phyloP scores from a whole-genome alignment of 2,113 vertebrate genomes.

The Cephalopholis sonnerati region DNA sequence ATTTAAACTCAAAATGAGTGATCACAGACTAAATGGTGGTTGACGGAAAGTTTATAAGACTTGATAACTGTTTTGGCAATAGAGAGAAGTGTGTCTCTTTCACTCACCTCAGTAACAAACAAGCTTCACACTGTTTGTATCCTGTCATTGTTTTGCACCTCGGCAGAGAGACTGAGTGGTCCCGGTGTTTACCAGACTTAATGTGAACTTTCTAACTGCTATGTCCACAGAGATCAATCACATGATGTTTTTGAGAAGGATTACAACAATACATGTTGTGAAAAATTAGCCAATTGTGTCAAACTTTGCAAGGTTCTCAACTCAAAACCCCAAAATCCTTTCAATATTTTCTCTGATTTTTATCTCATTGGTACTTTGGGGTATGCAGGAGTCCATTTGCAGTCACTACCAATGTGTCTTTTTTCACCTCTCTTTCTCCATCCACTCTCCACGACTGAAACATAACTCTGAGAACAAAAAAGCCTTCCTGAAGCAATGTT shows the following conservation, averaged over 20 bases:
- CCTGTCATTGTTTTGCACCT: background rate
- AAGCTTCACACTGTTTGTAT: background rate
- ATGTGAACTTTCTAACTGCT: background rate
- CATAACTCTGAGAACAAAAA: background rate
- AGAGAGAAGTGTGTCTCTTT: background rate
- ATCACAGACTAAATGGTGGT: background rate
- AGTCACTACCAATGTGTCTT: background rate
- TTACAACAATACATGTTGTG: slow-evolving; percentile 8
- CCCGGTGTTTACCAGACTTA: background rate
- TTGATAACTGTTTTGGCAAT: background rate
- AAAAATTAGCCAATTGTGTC: background rate
- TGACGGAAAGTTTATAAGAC: background rate
- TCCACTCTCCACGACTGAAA: slow-evolving; percentile 10
- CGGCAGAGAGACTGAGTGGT: background rate
- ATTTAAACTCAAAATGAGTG: slow-evolving; percentile 19
- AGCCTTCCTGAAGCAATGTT: slow-evolving; percentile 9
- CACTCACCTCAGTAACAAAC: background rate
- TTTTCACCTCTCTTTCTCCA: background rate
- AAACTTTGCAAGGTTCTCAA: background rate
- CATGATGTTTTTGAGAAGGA: slow-evolving; percentile 3
- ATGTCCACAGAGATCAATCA: background rate
- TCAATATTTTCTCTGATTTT: background rate
- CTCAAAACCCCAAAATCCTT: background rate
- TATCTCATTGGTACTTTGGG: slow-evolving; percentile 2
- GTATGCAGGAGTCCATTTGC: background rate